Evolutionary conservation across 2,888 invertebrate genomes (phyloP).

Genomic region (Temnothorax rugatulus): DNA sequence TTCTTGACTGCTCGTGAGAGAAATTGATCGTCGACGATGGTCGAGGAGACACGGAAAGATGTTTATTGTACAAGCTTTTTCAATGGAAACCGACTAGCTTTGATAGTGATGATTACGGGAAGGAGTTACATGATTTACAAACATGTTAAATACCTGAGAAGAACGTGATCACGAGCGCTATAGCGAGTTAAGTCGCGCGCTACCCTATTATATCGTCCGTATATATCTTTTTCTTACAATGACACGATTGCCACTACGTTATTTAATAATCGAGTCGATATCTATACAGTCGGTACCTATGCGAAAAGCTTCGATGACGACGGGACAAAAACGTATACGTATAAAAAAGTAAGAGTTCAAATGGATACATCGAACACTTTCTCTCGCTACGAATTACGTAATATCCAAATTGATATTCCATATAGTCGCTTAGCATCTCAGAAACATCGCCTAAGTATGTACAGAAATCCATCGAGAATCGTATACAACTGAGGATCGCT

Average conservation of each 20-base stretch:
- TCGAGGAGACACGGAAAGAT: slow-evolving; percentile 46
- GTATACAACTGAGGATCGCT: slow-evolving; percentile 1
- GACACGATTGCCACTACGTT: slow-evolving; percentile 25
- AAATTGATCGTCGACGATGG: slow-evolving; percentile 18
- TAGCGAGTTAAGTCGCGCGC: slow-evolving; percentile 49
- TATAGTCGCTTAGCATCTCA: slow-evolving; percentile 13
- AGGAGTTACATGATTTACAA: slow-evolving; percentile 63
- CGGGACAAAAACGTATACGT: slow-evolving; percentile 11
- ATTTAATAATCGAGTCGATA: slow-evolving; percentile 19
- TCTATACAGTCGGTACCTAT: slow-evolving; percentile 28
- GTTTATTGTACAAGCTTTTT: slow-evolving; percentile 55
- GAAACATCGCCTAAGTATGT: slow-evolving; percentile 13
- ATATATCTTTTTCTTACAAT: slow-evolving; percentile 24
- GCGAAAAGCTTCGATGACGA: slow-evolving; percentile 4
- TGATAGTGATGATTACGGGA: slow-evolving; percentile 26
- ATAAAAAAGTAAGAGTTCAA: slow-evolving; percentile 60
- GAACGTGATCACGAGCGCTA: slow-evolving; percentile 70
- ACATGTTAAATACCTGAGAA: slow-evolving; percentile 75
- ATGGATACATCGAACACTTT: slow-evolving; percentile 35
- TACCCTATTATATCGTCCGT: slow-evolving; percentile 45
- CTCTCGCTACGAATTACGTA: slow-evolving; percentile 35
- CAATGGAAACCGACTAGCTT: slow-evolving; percentile 22
- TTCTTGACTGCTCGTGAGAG: slow-evolving; percentile 9
- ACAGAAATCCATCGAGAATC: neutral
- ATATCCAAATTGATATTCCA: slow-evolving; percentile 34